phyloP scores from a whole-genome alignment of 1,140 invertebrate genomes.

The Trichomalopsis sarcophagae region DNA sequence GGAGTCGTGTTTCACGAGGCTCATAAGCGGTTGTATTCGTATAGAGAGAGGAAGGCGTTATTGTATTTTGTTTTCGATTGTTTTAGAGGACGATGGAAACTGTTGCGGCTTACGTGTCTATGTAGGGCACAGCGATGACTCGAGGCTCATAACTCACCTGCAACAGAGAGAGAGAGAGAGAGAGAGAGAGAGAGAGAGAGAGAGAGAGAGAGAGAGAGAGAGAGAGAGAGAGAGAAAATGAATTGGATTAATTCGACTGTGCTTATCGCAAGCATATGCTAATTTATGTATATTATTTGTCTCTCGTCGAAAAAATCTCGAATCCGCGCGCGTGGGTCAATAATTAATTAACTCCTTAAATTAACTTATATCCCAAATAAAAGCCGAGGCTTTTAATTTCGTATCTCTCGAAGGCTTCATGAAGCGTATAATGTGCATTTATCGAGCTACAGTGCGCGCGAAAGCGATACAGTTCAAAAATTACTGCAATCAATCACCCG shows the following conservation, averaged over 20 bases:
- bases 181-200: background rate
- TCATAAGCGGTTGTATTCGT: background rate
- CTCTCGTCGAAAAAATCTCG: too few relatives aligned
- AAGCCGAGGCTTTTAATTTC: background rate
- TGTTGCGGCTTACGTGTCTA: background rate
- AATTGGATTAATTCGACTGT: too few relatives aligned
- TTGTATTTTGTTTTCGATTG: slow-evolving; percentile 5
- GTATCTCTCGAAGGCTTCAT: background rate
- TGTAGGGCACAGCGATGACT: background rate
- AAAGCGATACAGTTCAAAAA: slow-evolving; percentile 8
- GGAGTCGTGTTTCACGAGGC: slow-evolving; percentile 41
- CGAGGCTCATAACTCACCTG: slow-evolving; percentile 1
- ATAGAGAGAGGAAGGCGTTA: background rate
- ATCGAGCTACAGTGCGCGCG: too few relatives aligned
- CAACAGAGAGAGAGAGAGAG: slow-evolving; percentile 10
- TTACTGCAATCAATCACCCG: slow-evolving; percentile 18
- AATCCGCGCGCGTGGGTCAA: too few relatives aligned
- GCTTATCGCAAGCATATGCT: too few relatives aligned
- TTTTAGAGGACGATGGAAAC: background rate
- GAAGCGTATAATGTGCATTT: background rate
- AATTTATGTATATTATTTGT: too few relatives aligned
- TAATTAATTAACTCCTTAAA: background rate
- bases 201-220: background rate
- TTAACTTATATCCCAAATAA: background rate
- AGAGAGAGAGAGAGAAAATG: slow-evolving; percentile 10